Conservation (phyloP, 2,797 vertebrate species). For the Gallirallus australis region DNA sequence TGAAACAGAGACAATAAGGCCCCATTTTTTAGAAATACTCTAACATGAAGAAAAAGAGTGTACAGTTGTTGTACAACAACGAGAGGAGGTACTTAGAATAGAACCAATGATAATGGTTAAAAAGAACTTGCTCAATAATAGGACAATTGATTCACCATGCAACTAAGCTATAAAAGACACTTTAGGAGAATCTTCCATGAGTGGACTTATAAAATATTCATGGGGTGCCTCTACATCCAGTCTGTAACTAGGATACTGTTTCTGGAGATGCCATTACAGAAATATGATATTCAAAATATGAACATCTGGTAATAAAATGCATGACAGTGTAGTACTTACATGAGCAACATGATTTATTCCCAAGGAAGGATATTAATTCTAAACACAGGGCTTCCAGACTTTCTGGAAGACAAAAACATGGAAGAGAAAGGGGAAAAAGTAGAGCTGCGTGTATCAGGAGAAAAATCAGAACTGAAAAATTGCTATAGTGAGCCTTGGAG, state of each 20-base stretch:
- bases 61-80: not conserved
- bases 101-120: not conserved
- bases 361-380: slow-evolving; percentile 61
- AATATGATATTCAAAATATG: slow-evolving; percentile 56
- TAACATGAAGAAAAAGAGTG: not conserved
- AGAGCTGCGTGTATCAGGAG: slow-evolving; percentile 35
- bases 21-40: not conserved
- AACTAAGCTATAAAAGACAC: not conserved
- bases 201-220: slow-evolving; percentile 59
- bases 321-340: slow-evolving; percentile 48
- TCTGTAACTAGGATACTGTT: slow-evolving; percentile 19
- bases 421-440: not conserved
- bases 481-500: slow-evolving; percentile 29
- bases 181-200: not conserved
- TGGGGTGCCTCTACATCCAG: not conserved
- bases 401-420: slow-evolving; percentile 56
- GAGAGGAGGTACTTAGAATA: not conserved
- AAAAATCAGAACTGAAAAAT: slow-evolving; percentile 55
- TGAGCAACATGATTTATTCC: slow-evolving; percentile 63
- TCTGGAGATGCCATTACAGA: slow-evolving; percentile 37
- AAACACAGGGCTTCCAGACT: slow-evolving; percentile 46
- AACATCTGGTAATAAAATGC: slow-evolving; percentile 67
- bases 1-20: not conserved
- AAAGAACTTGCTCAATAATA: not conserved
- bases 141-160: not conserved